Evolutionary conservation across 2,113 vertebrate species (phyloP), one percentile per base, ranked within the genome.

Genomic region (Euleptes europaea): DNA sequence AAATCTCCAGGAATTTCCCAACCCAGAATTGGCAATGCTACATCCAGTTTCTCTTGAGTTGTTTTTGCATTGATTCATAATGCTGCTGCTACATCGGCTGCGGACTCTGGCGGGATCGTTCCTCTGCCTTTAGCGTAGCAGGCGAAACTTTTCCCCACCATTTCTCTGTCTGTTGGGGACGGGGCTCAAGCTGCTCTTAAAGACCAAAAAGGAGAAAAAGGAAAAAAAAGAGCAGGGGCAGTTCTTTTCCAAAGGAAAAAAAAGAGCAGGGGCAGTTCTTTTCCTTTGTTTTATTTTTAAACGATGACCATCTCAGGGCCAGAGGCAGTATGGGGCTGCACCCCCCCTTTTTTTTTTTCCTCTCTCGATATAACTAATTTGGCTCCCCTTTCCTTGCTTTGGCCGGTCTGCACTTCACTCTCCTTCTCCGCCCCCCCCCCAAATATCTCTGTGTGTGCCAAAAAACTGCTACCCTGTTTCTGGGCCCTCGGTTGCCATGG

Each of bases 391-490:
- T 9, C 80, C 38, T 60, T 14, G 31, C 67, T 35, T 69, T 69
- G 33, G 28, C 4, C 31, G 28, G 65, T 67, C 35, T 67, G 8
- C n/a, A 12, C 11, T 35, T 15, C 31, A n/a, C 66, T 26, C 11
- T 38, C 13, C 14, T 7, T 33, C 23, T 38, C 9, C 33, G 17
- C 51, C 17, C 67, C 57, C 3, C 60, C 40, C 42, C 65, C 15
- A 42, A 40, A 67, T 33, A 63, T 15, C 40, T 33, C 38, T 47
- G 44, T 5, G 69, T 60, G 51, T 73, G 76, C 84, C 84, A 85
- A 85, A 85, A 78, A 79, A 72, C 6, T 11, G 75, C 83, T 71
- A 71, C 66, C 76, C 76, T 76, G 47, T 72, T 63, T 65, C 76
- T 28, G 51, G 84, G 76, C 84, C 76, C 70, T 5, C 21, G 9